Percentiles rank a stretch among this genome's conserved stretches.
Conservation (phyloP, 2,113 vertebrate genomes). For the Progne subis region DNA sequence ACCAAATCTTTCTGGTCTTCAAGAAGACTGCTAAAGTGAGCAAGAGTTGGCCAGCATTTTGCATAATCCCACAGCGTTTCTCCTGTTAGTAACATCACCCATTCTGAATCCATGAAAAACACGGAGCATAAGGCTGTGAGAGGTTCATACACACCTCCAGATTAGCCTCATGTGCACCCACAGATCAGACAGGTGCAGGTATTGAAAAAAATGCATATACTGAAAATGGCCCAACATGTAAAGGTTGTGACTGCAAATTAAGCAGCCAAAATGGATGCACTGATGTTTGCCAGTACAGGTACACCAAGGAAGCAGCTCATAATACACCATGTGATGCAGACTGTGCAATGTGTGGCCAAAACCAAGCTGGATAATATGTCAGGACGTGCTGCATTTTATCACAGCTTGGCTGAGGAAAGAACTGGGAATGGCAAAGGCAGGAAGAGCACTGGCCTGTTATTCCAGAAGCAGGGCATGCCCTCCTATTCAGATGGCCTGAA, state of each 20-base stretch:
- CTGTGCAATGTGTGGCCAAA: neutral
- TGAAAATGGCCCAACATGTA: neutral
- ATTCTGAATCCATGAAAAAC: neutral
- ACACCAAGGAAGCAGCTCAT: neutral
- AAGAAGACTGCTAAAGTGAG: neutral
- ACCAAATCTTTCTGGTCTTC: conserved; percentile 20
- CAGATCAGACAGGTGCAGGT: neutral
- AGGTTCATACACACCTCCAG: conserved; percentile 6
- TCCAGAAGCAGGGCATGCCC: neutral
- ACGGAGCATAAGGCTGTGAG: neutral
- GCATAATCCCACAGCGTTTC: neutral
- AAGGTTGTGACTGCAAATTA: neutral
- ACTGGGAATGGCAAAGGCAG: neutral
- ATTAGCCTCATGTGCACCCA: neutral
- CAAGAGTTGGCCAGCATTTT: neutral
- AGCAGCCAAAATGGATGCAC: neutral
- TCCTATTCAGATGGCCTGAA: neutral
- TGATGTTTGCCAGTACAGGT: neutral
- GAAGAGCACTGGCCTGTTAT: neutral
- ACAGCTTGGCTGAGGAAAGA: neutral
- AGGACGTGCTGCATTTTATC: neutral
- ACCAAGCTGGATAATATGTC: neutral
- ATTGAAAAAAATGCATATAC: neutral
- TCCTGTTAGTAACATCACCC: neutral
- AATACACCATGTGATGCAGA: neutral